phyloP scores from a whole-genome alignment of 2,113 vertebrate species.

The Tamias sibiricus region DNA sequence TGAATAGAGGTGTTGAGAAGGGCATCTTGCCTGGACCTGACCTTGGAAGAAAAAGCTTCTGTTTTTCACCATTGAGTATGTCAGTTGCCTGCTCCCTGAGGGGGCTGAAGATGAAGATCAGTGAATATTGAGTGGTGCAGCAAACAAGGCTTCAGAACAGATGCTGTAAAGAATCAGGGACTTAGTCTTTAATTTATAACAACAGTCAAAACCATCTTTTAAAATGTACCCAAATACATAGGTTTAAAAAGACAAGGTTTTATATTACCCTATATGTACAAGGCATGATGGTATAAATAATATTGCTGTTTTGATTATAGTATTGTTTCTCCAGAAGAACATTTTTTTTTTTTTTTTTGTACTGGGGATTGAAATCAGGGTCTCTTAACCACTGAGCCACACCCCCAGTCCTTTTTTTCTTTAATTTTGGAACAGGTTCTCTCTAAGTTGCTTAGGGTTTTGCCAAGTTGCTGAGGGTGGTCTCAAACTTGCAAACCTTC shows the following conservation, averaged over 20 bases:
- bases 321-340: neutral
- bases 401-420: too few relatives aligned
- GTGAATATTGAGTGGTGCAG: neutral
- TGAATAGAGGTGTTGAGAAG: neutral
- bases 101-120: neutral
- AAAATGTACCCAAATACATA: neutral
- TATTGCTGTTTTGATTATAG: neutral
- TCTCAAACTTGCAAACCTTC: too few relatives aligned
- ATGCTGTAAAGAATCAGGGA: neutral
- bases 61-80: neutral
- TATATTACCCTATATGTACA: neutral
- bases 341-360: too few relatives aligned
- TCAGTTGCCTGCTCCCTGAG: neutral
- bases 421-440: too few relatives aligned
- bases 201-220: neutral
- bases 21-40: neutral
- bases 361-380: too few relatives aligned
- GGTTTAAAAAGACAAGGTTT: neutral
- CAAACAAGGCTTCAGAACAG: neutral
- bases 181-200: neutral
- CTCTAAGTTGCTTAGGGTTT: too few relatives aligned
- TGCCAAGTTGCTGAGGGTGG: too few relatives aligned
- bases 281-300: neutral
- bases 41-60: neutral
- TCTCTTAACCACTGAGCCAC: too few relatives aligned